Percentiles rank a stretch among this genome's conserved stretches.
Evolutionary conservation across 2,888 invertebrate genomes (phyloP).

Genomic region (Masnerella sp.): DNA sequence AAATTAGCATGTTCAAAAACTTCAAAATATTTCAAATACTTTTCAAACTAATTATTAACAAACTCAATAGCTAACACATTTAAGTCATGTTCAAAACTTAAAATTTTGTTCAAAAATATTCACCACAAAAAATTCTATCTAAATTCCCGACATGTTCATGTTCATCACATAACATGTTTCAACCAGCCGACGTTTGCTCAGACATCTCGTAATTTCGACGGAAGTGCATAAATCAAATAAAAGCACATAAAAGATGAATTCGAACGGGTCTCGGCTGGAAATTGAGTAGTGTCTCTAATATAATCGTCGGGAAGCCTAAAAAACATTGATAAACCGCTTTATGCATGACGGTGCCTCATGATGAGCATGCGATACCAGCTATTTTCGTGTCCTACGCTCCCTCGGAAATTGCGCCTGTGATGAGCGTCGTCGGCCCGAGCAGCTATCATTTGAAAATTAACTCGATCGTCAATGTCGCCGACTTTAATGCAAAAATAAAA

Average conservation of each 20-base stretch:
- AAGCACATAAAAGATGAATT: background rate
- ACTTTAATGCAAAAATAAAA: slow-evolving; percentile 17
- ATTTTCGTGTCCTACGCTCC: slow-evolving; percentile 38
- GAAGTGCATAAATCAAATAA: too few relatives aligned
- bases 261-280: background rate
- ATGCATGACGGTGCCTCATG: slow-evolving; percentile 29
- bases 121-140: too few relatives aligned
- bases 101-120: too few relatives aligned
- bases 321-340: slow-evolving; percentile 31
- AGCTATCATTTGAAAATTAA: slow-evolving; percentile 33
- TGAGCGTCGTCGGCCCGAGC: slow-evolving; percentile 17
- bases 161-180: too few relatives aligned
- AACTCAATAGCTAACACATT: too few relatives aligned
- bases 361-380: slow-evolving; percentile 40
- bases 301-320: slow-evolving; percentile 9
- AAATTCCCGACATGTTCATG: too few relatives aligned
- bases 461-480: slow-evolving; percentile 20
- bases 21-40: background rate
- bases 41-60: too few relatives aligned
- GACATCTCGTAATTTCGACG: background rate
- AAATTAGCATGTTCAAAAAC: too few relatives aligned
- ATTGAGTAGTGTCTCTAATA: slow-evolving; percentile 6
- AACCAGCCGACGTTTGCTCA: background rate
- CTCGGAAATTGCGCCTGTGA: slow-evolving; percentile 34
- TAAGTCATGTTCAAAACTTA: too few relatives aligned